Percentiles rank a stretch among this genome's conserved stretches.
phyloP scores from a whole-genome alignment of 2,113 vertebrate species.

The Paramisgurnus dabryanus region DNA sequence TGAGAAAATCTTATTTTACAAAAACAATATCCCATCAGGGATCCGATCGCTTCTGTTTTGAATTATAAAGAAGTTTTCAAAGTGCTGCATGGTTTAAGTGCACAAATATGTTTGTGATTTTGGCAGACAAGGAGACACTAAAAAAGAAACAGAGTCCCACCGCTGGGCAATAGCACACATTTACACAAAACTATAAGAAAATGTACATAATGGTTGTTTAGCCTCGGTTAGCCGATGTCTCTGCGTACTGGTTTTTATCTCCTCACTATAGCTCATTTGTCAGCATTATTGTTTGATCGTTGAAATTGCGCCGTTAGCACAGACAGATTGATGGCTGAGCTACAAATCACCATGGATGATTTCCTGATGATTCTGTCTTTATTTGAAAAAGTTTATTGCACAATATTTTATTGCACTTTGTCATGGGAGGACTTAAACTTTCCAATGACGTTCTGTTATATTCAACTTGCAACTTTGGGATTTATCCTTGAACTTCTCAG shows the following conservation, averaged over 20 bases:
- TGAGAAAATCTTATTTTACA: too few relatives aligned
- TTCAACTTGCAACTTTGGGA: too few relatives aligned
- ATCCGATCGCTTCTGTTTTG: conserved; percentile 2
- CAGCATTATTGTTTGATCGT: conserved; percentile 24
- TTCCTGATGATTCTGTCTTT: background rate
- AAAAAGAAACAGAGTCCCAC: background rate
- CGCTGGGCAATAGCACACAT: conserved; percentile 26
- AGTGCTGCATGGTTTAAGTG: conserved; percentile 16
- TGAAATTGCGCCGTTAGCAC: background rate
- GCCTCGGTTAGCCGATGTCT: background rate
- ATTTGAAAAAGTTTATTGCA: background rate
- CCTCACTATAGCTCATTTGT: conserved; percentile 12
- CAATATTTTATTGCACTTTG: background rate
- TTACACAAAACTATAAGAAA: conserved; percentile 27
- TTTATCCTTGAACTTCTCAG: too few relatives aligned
- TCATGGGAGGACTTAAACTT: background rate
- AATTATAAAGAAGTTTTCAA: conserved; percentile 30
- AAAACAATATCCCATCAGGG: background rate
- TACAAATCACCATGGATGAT: background rate
- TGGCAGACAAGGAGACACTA: background rate
- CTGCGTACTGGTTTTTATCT: background rate
- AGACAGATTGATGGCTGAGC: conserved; percentile 15
- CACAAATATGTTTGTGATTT: conserved; percentile 19
- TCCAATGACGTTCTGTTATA: too few relatives aligned
- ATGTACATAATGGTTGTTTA: conserved; percentile 4